These are phyloP conservation scores for silkworm (Bombyx mori) DNA, from an alignment of 1,140 invertebrate genomes.

Conservation along the genomic window ASM3026992v2 NC_085127.1:9426501-9427000, in stretches of 20 bases:
- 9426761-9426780: constrained; percentile 63
- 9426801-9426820: constrained; percentile 64
- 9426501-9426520: constrained; percentile 31
- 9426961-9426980: constrained; percentile 67
- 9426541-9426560: too few species aligned
- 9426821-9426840: constrained; percentile 26
- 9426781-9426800: constrained; percentile 63
- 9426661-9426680: not conserved
- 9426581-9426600: not conserved
- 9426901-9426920: constrained; percentile 69
- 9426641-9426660: too few species aligned
- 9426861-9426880: constrained; percentile 68
- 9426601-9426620: too few species aligned
- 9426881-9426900: constrained; percentile 70
- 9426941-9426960: constrained; percentile 71
- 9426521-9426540: constrained; percentile 8
- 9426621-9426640: too few species aligned
- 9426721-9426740: constrained; percentile 55
- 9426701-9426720: constrained; percentile 24
- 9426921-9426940: constrained; percentile 70
- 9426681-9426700: not conserved
- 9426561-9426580: not conserved
- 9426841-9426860: constrained; percentile 49
- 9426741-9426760: constrained; percentile 61
- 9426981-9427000: constrained; percentile 67